Base-by-base conservation (phyloP, 2,888 invertebrate species). In the Hoplodrina blanda region DNA sequence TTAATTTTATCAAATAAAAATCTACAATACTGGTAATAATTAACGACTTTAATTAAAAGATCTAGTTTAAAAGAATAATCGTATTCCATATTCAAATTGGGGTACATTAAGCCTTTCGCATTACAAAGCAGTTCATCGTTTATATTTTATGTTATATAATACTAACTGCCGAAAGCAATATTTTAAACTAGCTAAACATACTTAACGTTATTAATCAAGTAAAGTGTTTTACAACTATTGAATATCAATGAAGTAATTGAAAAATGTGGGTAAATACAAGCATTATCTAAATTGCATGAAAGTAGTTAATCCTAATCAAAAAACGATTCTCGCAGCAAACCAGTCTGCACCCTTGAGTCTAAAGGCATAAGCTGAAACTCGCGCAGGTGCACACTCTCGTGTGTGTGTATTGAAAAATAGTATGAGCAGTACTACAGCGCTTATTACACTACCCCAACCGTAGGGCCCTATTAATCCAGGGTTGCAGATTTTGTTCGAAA, bases 131-230 rank as follows among this genome's bases (percentile, higher is more conserved):
- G 25, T 77, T 46, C 46, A 49, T 62, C 20, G 25, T 59, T 64
- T 60, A 73, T 78, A 56, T 11, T 64, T 46, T 11, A n/a, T 74
- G 62, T 56, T 8, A 10, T 41, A 41, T 41, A 41, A 69, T 49
- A 59, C 57, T 63, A 46, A 62, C 44, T 19, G 46, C 19, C 25
- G 37, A 80, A 78, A 78, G 62, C 62, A 63, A 70, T 62, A 6
- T 60, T 66, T 66, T 49, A 62, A 63, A 30, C 63, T 71, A 76
- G 50, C 46, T 61, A 61, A 54, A 61, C 30, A 57, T 68, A 44
- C 53, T 25, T 76, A 64, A 15, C 15, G 37, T 50, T 15, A 46
- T 49, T 53, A 20, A 25, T 76, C 19, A 53, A 50, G 15, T 76
- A 37, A 44, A 20, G 19, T 69, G 15, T 69, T 59, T 50, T 41